Conservation (phyloP, 2,113 vertebrate genomes). For the Amphiprion percula region DNA sequence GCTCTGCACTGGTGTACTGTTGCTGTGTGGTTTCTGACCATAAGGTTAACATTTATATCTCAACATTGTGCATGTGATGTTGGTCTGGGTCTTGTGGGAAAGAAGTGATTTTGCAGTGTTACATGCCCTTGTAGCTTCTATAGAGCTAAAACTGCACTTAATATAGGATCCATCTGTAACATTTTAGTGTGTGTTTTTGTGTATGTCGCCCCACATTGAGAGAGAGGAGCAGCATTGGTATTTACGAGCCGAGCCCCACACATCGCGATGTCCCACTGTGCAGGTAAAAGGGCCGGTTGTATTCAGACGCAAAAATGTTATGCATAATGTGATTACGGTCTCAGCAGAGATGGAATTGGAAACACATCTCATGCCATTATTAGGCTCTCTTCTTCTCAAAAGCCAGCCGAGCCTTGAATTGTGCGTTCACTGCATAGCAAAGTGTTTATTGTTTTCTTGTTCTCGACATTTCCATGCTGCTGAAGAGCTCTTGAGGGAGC, state of each 20-base stretch:
- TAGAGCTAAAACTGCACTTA: conserved; percentile 3
- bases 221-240: conserved; percentile 34
- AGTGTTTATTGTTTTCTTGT: conserved; percentile 52
- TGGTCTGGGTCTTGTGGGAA: neutral
- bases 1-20: conserved; percentile 2
- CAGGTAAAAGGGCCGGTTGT: conserved; percentile 55
- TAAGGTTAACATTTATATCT: neutral
- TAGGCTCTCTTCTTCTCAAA: conserved; percentile 39
- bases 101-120: neutral
- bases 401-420: conserved; percentile 13
- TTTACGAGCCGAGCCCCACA: conserved; percentile 60
- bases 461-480: conserved; percentile 24
- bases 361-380: conserved; percentile 64
- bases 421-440: conserved; percentile 40
- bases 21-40: neutral
- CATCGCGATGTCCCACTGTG: conserved; percentile 41
- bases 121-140: conserved; percentile 1
- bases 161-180: neutral
- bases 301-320: conserved; percentile 63
- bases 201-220: neutral
- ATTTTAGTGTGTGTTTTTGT: conserved; percentile 3
- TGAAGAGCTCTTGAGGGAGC: conserved; percentile 57
- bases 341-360: conserved; percentile 56
- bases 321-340: conserved; percentile 74
- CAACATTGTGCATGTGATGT: neutral